Percentiles rank a stretch among this genome's conserved stretches.
Evolutionary conservation across 2,888 invertebrate genomes (phyloP).

Genomic region (Megaustenia siamemsis): DNA sequence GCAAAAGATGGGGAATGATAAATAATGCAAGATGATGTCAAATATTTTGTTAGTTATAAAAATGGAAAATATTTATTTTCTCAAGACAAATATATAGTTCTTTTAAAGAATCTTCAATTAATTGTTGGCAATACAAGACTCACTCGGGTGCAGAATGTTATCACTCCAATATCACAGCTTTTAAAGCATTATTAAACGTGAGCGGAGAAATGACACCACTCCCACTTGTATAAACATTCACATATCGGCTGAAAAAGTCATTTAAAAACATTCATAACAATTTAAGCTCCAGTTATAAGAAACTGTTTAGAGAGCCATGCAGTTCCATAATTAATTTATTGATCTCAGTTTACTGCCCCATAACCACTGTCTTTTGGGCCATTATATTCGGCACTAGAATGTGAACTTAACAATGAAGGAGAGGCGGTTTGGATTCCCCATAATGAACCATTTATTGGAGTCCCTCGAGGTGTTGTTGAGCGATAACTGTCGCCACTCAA

Average conservation of each 20-base stretch:
- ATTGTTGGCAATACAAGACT: background rate
- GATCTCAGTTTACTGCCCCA: conserved; percentile 18
- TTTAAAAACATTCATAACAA: background rate
- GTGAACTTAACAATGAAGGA: background rate
- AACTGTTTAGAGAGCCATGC: background rate
- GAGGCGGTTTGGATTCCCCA: conserved; percentile 24
- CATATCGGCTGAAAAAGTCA: background rate
- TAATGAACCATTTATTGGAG: conserved; percentile 52
- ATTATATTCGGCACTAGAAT: background rate
- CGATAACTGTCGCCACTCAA: conserved; percentile 55
- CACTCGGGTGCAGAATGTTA: background rate
- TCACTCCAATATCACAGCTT: conserved; percentile 1
- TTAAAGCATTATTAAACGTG: background rate
- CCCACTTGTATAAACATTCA: background rate
- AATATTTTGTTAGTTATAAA: background rate
- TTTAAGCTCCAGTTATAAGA: background rate
- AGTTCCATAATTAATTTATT: background rate
- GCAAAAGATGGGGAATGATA: too few species aligned
- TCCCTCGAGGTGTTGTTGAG: conserved; percentile 60
- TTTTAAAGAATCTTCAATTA: too few species aligned
- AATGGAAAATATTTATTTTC: conserved; percentile 10
- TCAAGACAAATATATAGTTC: too few species aligned
- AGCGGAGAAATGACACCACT: background rate
- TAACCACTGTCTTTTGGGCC: conserved; percentile 6
- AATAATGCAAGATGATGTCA: background rate